Evolutionary conservation across 2,113 vertebrate species (phyloP).

Genomic region (Tiliqua scincoides): DNA sequence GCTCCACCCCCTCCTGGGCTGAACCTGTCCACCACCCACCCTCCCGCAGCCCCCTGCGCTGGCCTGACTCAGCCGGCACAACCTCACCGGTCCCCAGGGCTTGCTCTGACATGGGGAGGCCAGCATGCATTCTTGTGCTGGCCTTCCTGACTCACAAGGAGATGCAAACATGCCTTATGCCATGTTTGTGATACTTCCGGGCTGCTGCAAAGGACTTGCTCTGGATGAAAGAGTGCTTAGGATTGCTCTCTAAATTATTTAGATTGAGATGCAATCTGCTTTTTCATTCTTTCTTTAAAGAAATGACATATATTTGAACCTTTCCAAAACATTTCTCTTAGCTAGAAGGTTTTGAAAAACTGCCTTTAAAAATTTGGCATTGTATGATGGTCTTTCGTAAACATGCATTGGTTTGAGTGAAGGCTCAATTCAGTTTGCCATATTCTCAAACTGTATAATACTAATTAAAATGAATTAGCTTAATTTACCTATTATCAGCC

Average conservation of each 20-base stretch:
- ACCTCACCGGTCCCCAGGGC: too few species aligned
- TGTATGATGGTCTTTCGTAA: neutral
- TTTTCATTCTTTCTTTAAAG: neutral
- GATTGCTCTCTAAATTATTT: constrained; percentile 49
- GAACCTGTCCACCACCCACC: too few species aligned
- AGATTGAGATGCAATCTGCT: constrained; percentile 42
- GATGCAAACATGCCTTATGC: too few species aligned
- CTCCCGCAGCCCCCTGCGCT: too few species aligned
- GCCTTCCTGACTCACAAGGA: too few species aligned
- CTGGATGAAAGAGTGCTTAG: too few species aligned
- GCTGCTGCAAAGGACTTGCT: too few species aligned
- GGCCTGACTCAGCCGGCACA: too few species aligned
- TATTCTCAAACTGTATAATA: neutral
- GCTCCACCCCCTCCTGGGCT: too few species aligned
- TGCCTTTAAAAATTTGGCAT: neutral
- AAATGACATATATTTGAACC: neutral
- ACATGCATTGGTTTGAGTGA: neutral
- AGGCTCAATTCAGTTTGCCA: neutral
- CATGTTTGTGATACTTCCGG: too few species aligned
- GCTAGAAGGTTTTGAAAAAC: neutral
- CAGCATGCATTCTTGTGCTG: too few species aligned
- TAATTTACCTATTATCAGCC: neutral
- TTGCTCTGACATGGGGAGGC: too few species aligned
- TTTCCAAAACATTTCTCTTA: neutral
- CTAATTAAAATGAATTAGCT: neutral